These are phyloP conservation scores for Hyppa rectilinea DNA, from an alignment of 2,888 invertebrate genomes.

Conservation along the genomic window DNA sequence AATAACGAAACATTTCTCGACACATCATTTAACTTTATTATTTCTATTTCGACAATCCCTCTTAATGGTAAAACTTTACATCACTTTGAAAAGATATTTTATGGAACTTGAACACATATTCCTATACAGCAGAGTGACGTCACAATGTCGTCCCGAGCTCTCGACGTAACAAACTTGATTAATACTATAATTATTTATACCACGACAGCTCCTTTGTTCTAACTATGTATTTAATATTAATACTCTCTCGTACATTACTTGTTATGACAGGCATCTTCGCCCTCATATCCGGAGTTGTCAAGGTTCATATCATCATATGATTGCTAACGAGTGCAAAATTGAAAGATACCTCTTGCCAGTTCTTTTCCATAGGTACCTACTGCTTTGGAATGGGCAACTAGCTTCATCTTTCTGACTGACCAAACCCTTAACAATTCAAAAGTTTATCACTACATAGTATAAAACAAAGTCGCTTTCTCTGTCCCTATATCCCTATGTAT, in stretches of 20 bases:
- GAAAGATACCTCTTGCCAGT: background rate
- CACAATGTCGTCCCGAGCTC: background rate
- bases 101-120: slow-evolving; percentile 14
- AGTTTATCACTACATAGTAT: too few species aligned
- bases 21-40: background rate
- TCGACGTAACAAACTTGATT: slow-evolving; percentile 28
- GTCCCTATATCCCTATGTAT: too few species aligned
- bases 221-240: slow-evolving; percentile 36
- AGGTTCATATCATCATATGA: background rate
- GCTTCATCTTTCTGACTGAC: too few species aligned
- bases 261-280: slow-evolving; percentile 1
- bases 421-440: too few species aligned
- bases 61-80: background rate
- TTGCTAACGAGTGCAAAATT: background rate
- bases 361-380: too few species aligned
- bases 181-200: slow-evolving; percentile 39
- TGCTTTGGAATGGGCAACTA: too few species aligned
- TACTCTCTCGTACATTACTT: slow-evolving; percentile 14
- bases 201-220: slow-evolving; percentile 25
- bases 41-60: background rate
- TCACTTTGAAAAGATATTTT: background rate
- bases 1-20: background rate
- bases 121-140: background rate
- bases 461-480: too few species aligned
- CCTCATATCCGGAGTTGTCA: slow-evolving; percentile 13